Percentiles rank a stretch among this genome's conserved stretches.
phyloP scores from a whole-genome alignment of 2,888 invertebrate species.

The Eurytoma adleriae region DNA sequence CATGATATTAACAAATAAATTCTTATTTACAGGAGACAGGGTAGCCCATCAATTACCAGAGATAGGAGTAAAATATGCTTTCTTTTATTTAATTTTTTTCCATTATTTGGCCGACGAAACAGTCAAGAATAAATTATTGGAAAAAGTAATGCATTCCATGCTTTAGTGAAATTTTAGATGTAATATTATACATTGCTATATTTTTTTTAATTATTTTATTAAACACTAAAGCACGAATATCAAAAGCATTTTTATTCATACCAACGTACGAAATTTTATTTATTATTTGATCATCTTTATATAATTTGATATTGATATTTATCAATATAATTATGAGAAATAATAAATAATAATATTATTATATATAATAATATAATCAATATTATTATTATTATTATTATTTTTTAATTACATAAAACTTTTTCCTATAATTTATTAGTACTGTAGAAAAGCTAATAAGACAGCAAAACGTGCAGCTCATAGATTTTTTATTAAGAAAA shows the following conservation, averaged over 20 bases:
- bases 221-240: background rate
- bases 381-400: conserved; percentile 2
- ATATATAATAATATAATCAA: background rate
- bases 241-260: no score
- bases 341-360: background rate
- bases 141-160: conserved; percentile 24
- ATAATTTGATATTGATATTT: no score
- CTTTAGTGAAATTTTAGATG: background rate
- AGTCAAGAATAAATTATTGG: background rate
- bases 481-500: conserved; percentile 18
- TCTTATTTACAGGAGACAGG: conserved; percentile 24
- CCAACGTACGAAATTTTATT: no score
- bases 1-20: conserved; percentile 20
- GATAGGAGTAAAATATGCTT: background rate
- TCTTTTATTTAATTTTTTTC: background rate
- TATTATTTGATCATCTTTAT: no score
- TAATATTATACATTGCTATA: background rate
- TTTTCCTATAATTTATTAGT: conserved; percentile 35
- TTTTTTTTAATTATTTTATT: background rate
- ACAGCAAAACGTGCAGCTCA: conserved; percentile 22
- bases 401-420: conserved; percentile 27
- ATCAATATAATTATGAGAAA: no score
- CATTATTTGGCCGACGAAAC: background rate
- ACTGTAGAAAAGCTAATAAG: conserved; percentile 36
- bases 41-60: background rate